phyloP scores from a whole-genome alignment of 2,888 invertebrate genomes.

The Tribolium freemani region DNA sequence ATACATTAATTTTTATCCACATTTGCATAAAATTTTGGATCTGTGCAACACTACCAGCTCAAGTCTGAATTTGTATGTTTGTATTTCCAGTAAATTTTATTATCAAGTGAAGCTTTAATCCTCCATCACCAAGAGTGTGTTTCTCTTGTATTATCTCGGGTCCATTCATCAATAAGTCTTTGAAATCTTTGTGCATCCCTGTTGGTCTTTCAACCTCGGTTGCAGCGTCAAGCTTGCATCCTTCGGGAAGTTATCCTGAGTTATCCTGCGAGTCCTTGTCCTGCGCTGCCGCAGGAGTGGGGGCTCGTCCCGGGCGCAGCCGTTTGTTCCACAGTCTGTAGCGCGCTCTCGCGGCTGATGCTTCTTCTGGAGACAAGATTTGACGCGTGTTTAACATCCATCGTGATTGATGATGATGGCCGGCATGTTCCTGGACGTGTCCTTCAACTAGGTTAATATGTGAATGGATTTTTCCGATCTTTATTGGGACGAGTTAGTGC shows the following conservation, averaged over 20 bases:
- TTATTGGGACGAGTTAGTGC: background rate
- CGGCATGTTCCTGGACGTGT: conserved; percentile 27
- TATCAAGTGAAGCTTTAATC: conserved; percentile 20
- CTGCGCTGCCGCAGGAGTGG: conserved; percentile 63
- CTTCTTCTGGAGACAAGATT: conserved; percentile 43
- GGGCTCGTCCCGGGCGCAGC: conserved; percentile 68
- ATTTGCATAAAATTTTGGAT: background rate
- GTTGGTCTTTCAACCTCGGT: background rate
- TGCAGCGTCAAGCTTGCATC: conserved; percentile 48
- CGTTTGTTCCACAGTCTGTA: conserved; percentile 64
- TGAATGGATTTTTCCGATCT: conserved; percentile 9
- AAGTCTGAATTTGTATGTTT: too few species aligned
- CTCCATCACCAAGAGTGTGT: conserved; percentile 21
- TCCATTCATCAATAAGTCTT: conserved; percentile 3
- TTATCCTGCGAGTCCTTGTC: conserved; percentile 55
- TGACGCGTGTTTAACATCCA: conserved; percentile 36
- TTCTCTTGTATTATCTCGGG: conserved; percentile 8
- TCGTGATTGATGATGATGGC: conserved; percentile 41
- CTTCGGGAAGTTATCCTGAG: conserved; percentile 53
- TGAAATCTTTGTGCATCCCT: background rate
- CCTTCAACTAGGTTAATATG: conserved; percentile 26
- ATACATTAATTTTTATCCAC: too few species aligned
- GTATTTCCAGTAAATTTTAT: conserved; percentile 30
- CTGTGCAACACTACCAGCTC: too few species aligned
- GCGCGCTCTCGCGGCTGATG: conserved; percentile 58